phyloP scores from a whole-genome alignment of 2,113 vertebrate genomes.

The Poecilia latipinna region DNA sequence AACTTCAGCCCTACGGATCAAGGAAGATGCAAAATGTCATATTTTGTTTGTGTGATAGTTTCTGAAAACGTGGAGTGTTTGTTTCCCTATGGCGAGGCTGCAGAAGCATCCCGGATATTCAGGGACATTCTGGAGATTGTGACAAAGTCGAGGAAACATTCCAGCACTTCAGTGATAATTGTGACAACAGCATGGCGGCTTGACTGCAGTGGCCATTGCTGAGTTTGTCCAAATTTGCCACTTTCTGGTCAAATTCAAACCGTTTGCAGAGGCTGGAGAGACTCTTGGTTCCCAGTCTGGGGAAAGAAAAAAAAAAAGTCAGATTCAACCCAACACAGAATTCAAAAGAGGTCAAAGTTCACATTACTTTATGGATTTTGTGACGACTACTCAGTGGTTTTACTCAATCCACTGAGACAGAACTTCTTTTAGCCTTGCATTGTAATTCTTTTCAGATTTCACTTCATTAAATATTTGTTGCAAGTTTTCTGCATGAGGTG shows the following conservation, averaged over 20 bases:
- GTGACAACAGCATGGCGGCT: not conserved
- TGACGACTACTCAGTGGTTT: not conserved
- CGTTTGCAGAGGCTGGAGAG: not conserved
- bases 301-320: not conserved
- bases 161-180: not conserved
- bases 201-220: not conserved
- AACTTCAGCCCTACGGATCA: not conserved
- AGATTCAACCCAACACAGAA: not conserved
- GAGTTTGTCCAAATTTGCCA: not conserved
- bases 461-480: conserved; percentile 26
- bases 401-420: not conserved
- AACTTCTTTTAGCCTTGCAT: not conserved
- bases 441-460: conserved; percentile 9
- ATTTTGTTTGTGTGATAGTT: not conserved
- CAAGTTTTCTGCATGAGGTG: conserved; percentile 8
- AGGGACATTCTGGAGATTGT: not conserved
- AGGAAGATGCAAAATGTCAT: not conserved
- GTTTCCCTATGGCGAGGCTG: not conserved
- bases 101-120: not conserved
- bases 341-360: not conserved
- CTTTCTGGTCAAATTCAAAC: not conserved
- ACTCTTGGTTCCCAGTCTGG: not conserved
- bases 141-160: not conserved
- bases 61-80: not conserved
- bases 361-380: not conserved